A percentile compares a stretch with the other conserved stretches of the same genome.
phyloP scores from a whole-genome alignment of 2,888 invertebrate genomes.

The Spisula subtruncata region DNA sequence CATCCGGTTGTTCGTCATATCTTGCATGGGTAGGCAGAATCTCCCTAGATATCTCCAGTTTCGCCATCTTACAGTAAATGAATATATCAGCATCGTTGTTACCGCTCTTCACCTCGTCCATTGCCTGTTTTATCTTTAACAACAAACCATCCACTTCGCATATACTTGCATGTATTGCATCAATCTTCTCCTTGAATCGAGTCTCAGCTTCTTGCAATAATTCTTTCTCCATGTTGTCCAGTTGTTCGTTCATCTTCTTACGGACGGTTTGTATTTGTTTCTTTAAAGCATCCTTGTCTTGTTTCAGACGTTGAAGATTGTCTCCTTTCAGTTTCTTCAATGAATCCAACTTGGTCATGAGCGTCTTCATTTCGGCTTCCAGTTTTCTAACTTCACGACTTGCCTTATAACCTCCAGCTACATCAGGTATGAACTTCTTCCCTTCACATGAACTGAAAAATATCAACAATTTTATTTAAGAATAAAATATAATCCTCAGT shows the following conservation, averaged over 20 bases:
- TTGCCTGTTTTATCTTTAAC: background rate
- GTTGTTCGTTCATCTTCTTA: background rate
- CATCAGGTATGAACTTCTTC: background rate
- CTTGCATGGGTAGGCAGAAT: background rate
- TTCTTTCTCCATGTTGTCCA: constrained; percentile 14
- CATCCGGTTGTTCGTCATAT: too few relatives aligned
- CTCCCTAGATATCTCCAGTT: background rate
- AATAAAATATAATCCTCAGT: too few relatives aligned
- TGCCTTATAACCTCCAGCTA: background rate
- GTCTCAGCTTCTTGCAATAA: background rate
- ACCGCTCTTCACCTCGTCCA: background rate
- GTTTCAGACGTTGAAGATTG: background rate
- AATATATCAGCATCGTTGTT: background rate
- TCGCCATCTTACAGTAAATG: background rate
- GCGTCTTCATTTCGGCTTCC: background rate
- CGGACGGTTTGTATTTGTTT: background rate
- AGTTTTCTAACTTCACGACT: background rate
- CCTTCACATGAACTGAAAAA: background rate
- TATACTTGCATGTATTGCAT: background rate
- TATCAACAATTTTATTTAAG: too few relatives aligned
- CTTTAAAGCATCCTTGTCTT: background rate
- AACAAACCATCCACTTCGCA: background rate
- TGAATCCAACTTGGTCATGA: background rate
- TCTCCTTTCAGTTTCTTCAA: background rate
- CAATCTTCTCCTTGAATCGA: background rate